A percentile compares a stretch with the other conserved stretches of the same genome.
These are phyloP conservation scores for Orchesella flavescens DNA, from an alignment of 2,888 invertebrate species.

Conservation along the genomic window DNA sequence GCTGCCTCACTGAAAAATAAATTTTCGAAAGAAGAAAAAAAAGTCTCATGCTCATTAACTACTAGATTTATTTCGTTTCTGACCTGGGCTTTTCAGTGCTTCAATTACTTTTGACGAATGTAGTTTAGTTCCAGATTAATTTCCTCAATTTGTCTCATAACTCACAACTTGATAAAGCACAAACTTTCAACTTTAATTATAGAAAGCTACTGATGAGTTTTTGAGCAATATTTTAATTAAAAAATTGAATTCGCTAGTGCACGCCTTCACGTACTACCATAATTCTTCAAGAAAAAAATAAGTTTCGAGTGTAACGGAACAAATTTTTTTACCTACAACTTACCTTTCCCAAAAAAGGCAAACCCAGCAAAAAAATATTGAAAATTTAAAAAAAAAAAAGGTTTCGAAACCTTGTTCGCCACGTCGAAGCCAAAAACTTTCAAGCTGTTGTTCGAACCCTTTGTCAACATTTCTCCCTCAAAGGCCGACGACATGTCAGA, in stretches of 20 bases:
- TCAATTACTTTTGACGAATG: too few relatives aligned
- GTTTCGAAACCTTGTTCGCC: slow-evolving; percentile 26
- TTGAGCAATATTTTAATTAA: not conserved
- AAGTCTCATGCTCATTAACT: too few relatives aligned
- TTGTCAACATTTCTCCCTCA: slow-evolving; percentile 77
- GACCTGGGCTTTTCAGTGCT: not conserved
- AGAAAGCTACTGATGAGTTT: not conserved
- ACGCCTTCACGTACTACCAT: not conserved
- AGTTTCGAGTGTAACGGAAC: not conserved
- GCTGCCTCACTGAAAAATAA: slow-evolving; percentile 13
- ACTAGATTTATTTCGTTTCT: not conserved
- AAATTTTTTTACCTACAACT: not conserved
- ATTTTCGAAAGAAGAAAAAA: slow-evolving; percentile 49
- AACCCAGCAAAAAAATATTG: not conserved
- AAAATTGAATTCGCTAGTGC: not conserved
- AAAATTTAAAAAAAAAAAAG: slow-evolving; percentile 12
- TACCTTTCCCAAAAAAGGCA: not conserved
- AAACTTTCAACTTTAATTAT: too few relatives aligned
- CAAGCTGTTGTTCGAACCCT: slow-evolving; percentile 73
- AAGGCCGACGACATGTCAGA: slow-evolving; percentile 77
- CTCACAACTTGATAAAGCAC: too few relatives aligned
- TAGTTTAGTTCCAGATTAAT: too few relatives aligned
- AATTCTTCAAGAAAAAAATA: not conserved
- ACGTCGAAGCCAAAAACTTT: slow-evolving; percentile 65
- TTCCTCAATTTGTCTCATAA: too few relatives aligned